Percentiles rank a stretch among this genome's conserved stretches.
These are phyloP conservation scores for Plecturocebus donacophilus DNA, from an alignment of 2,113 vertebrate species.

Conservation along the genomic window DNA sequence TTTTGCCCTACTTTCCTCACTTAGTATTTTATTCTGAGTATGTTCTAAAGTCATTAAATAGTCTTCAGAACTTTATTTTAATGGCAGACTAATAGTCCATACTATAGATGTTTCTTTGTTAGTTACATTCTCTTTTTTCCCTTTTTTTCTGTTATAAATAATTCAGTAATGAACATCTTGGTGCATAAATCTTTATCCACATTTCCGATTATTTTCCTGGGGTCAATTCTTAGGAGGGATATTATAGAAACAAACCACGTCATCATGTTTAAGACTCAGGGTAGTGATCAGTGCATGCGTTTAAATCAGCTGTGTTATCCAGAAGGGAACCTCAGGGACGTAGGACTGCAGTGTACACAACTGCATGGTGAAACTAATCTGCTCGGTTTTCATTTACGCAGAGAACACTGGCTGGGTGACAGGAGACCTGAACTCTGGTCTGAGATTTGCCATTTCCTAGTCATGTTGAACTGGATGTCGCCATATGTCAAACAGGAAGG, in stretches of 20 bases:
- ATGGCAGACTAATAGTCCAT: background rate
- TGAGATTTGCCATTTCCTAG: background rate
- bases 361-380: accelerated
- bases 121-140: background rate
- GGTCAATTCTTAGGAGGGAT: background rate
- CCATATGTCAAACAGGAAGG: background rate
- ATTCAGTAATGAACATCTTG: background rate
- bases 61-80: background rate
- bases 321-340: background rate
- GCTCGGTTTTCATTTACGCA: accelerated
- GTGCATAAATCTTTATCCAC: background rate
- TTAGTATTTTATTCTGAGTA: background rate
- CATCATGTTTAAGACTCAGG: too few species aligned
- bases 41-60: background rate
- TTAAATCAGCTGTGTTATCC: background rate
- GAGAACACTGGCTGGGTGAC: background rate
- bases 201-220: background rate
- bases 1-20: background rate
- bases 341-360: accelerated
- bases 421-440: accelerated
- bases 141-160: background rate
- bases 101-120: background rate
- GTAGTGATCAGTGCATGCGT: accelerated
- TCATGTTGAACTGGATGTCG: accelerated
- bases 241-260: background rate